Evolutionary conservation across 2,113 vertebrate genomes (phyloP).

Genomic region (Pelvicachromis taeniatus): DNA sequence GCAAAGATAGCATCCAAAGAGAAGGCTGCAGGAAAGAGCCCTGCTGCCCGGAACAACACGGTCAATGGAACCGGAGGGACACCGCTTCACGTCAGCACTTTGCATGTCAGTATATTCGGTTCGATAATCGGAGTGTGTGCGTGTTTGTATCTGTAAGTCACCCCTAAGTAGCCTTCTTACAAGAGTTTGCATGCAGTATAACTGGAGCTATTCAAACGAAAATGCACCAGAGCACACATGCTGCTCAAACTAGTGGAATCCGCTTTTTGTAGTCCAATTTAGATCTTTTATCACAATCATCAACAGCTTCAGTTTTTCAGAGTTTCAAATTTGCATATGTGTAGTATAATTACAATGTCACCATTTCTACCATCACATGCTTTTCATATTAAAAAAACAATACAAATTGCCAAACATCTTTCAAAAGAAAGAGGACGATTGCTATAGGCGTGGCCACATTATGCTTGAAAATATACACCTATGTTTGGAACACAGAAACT

Average conservation of each 20-base stretch:
- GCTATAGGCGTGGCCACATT: background rate
- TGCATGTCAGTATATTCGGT: slow-evolving; percentile 81
- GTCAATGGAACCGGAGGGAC: slow-evolving; percentile 89
- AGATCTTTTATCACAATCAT: background rate
- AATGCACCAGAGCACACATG: background rate
- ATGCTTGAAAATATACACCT: background rate
- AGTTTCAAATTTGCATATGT: background rate
- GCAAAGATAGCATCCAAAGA: slow-evolving; percentile 89
- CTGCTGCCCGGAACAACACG: slow-evolving; percentile 81
- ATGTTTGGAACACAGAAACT: background rate
- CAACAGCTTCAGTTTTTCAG: background rate
- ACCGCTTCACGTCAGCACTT: slow-evolving; percentile 92
- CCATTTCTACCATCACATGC: background rate
- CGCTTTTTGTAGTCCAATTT: background rate
- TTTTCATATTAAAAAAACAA: background rate
- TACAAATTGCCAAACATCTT: background rate
- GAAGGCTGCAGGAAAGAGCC: slow-evolving; percentile 82
- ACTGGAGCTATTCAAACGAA: background rate
- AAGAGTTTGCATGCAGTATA: background rate
- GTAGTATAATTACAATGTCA: background rate
- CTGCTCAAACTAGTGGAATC: background rate
- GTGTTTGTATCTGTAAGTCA: background rate
- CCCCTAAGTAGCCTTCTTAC: background rate
- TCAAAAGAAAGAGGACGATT: background rate
- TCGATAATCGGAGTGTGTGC: background rate